These are phyloP conservation scores for Leptura quadrifasciata DNA, from an alignment of 2,888 invertebrate genomes.

Conservation along the genomic window DNA sequence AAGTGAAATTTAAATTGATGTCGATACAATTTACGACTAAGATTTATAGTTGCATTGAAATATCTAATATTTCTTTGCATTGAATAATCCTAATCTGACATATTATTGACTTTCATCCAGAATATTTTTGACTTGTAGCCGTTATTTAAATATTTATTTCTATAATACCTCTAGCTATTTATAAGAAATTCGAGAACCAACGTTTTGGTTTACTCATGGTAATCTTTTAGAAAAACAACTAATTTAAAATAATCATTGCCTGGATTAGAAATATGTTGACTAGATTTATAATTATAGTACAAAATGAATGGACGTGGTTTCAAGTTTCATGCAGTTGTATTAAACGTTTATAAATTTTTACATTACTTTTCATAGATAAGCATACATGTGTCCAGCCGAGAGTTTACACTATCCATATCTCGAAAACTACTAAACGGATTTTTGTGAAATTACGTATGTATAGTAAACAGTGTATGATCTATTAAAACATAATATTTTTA, in stretches of 20 bases:
- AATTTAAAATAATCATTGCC: not conserved
- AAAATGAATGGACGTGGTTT: not conserved
- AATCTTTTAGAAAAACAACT: not conserved
- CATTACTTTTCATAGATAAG: too few relatives aligned
- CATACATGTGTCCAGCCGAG: too few relatives aligned
- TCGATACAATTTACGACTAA: not conserved
- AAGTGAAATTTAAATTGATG: constrained; percentile 8
- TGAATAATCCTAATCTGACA: constrained; percentile 27
- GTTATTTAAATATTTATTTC: constrained; percentile 8
- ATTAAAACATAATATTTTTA: too few relatives aligned
- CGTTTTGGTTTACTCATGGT: not conserved
- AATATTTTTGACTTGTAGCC: not conserved
- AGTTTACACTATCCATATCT: too few relatives aligned
- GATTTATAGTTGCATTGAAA: constrained; percentile 2
- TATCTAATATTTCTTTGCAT: constrained; percentile 17
- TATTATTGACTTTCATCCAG: constrained; percentile 30
- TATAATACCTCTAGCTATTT: not conserved
- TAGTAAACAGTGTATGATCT: too few relatives aligned
- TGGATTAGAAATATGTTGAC: not conserved
- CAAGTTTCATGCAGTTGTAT: not conserved
- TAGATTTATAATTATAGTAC: not conserved
- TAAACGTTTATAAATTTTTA: not conserved
- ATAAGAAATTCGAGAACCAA: not conserved
- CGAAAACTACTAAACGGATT: too few relatives aligned
- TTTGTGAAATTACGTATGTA: too few relatives aligned